Evolutionary conservation across 2,797 vertebrate genomes (phyloP).

Genomic region (Antennarius maculatus): DNA sequence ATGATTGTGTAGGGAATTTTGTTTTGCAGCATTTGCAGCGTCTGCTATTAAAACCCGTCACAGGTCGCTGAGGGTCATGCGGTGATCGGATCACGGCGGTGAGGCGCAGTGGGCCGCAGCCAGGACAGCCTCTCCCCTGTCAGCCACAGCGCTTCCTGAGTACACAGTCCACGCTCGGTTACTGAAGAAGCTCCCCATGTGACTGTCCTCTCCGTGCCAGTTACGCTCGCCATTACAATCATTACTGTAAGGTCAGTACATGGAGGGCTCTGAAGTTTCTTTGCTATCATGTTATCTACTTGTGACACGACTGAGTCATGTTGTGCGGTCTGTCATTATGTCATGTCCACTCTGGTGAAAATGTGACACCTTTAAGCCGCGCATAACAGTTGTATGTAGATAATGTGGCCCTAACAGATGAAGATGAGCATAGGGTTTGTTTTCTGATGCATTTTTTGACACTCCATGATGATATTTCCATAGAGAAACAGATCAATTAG

Average conservation of each 20-base stretch:
- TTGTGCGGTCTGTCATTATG: background rate
- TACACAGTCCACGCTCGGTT: constrained; percentile 52
- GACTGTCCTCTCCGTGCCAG: constrained; percentile 25
- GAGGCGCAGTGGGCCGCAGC: constrained; percentile 7
- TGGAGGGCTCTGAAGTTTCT: background rate
- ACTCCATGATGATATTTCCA: background rate
- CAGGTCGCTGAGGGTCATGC: constrained; percentile 12
- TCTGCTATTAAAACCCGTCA: background rate
- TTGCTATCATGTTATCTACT: background rate
- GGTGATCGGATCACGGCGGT: constrained; percentile 11
- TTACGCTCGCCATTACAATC: background rate
- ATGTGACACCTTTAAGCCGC: too few relatives aligned
- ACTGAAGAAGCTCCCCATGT: constrained; percentile 35
- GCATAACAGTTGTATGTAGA: background rate
- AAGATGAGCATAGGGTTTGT: too few relatives aligned
- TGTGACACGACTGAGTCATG: background rate
- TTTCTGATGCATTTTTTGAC: background rate
- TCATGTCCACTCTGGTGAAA: too few relatives aligned
- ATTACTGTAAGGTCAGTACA: constrained; percentile 7
- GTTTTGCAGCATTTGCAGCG: too few relatives aligned
- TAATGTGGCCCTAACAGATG: background rate
- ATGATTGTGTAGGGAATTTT: too few relatives aligned
- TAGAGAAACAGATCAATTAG: background rate
- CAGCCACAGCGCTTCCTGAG: constrained; percentile 42
- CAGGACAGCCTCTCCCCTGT: constrained; percentile 31